phyloP scores from a whole-genome alignment of 2,113 vertebrate species.

The Tursiops truncatus region DNA sequence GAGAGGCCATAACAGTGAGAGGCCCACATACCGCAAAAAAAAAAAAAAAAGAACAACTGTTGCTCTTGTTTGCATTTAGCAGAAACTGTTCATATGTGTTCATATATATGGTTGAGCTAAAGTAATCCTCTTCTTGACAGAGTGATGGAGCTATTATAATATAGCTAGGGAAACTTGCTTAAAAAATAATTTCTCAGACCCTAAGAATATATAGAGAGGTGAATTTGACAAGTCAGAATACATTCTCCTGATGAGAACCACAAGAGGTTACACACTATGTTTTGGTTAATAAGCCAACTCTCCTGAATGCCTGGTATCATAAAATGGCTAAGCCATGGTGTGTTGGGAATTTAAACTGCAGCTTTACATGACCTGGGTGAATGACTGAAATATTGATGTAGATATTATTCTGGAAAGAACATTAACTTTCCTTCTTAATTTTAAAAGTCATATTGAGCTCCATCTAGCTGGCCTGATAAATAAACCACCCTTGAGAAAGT shows the following conservation, averaged over 20 bases:
- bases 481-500: slow-evolving; percentile 47
- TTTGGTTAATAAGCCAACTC: slow-evolving; percentile 63
- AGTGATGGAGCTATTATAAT: background rate
- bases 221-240: background rate
- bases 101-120: background rate
- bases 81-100: background rate
- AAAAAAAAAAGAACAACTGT: background rate
- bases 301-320: slow-evolving; percentile 19
- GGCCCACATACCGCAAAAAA: rapidly evolving
- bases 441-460: slow-evolving; percentile 48
- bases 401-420: slow-evolving; percentile 32
- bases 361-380: slow-evolving; percentile 41
- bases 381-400: slow-evolving; percentile 53
- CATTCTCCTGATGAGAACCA: background rate
- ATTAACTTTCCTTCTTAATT: slow-evolving; percentile 60
- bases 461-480: slow-evolving; percentile 13
- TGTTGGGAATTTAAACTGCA: slow-evolving; percentile 60
- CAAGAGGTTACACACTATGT: slow-evolving; percentile 14
- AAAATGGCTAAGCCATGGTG: slow-evolving; percentile 29
- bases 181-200: background rate
- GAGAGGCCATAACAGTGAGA: too few relatives aligned
- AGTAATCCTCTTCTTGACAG: background rate
- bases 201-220: background rate
- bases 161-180: background rate
- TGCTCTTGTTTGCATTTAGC: background rate